Conservation (phyloP, 2,113 vertebrate genomes). For the Grantiella picta region DNA sequence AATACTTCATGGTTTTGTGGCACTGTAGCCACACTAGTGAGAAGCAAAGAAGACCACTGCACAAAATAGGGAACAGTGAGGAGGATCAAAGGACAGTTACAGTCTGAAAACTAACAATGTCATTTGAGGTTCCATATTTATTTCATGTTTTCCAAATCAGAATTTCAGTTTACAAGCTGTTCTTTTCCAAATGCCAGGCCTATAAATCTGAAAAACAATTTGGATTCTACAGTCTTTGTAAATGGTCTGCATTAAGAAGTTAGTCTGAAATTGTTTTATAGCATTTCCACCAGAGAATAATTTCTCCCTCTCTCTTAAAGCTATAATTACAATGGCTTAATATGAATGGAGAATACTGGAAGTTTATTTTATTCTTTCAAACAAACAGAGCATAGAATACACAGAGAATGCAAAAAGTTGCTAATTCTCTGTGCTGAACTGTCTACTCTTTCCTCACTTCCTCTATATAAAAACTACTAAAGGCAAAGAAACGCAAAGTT, state of each 20-base stretch:
- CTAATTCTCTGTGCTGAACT: not conserved
- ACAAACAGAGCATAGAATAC: not conserved
- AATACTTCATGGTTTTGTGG: not conserved
- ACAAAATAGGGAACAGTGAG: not conserved
- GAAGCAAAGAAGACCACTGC: not conserved
- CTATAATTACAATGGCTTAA: not conserved
- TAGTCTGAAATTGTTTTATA: not conserved
- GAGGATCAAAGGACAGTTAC: not conserved
- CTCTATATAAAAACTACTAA: not conserved
- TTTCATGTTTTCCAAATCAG: not conserved
- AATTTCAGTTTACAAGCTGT: slow-evolving; percentile 11
- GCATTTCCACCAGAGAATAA: not conserved
- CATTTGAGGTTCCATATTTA: not conserved
- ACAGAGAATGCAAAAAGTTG: not conserved
- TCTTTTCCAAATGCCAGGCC: not conserved
- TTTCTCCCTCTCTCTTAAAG: not conserved
- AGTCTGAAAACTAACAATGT: not conserved
- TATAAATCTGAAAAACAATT: slow-evolving; percentile 9
- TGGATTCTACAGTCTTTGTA: not conserved
- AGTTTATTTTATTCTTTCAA: not conserved
- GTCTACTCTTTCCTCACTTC: not conserved
- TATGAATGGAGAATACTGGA: not conserved
- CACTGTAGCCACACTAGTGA: not conserved
- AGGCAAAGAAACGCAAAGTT: not conserved
- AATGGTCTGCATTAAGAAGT: not conserved